Conservation (phyloP, 2,113 vertebrate genomes). For the Takifugu bimaculatus region DNA sequence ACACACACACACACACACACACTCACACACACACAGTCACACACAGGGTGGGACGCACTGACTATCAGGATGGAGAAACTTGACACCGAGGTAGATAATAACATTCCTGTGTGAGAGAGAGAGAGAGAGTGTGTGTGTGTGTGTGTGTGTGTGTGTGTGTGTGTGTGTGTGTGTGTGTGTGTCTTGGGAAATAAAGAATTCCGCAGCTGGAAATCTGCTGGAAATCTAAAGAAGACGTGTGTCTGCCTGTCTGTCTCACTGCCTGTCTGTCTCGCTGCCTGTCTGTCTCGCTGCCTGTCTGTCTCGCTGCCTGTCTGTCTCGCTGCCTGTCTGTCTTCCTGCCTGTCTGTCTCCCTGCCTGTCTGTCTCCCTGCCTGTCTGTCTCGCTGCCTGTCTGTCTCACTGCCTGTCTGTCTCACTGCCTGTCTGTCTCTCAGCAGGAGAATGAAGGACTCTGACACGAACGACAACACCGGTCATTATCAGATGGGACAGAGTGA, state of each 20-base stretch:
- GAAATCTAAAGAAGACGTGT: slow-evolving; percentile 14
- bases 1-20: slow-evolving; percentile 23
- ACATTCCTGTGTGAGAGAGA: slow-evolving; percentile 33
- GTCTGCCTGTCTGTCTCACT: neutral
- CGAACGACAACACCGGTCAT: slow-evolving; percentile 75
- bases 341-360: slow-evolving; percentile 37
- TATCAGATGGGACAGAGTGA: slow-evolving; percentile 85
- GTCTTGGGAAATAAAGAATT: slow-evolving; percentile 22
- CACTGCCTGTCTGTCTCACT: neutral
- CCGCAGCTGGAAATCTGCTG: slow-evolving; percentile 17
- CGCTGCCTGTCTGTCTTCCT: neutral
- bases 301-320: neutral
- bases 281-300: neutral
- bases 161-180: slow-evolving; percentile 14
- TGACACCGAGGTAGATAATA: slow-evolving; percentile 32
- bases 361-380: neutral
- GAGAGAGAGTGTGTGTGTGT: neutral
- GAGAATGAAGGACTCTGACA: slow-evolving; percentile 56
- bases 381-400: neutral
- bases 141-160: neutral
- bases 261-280: neutral
- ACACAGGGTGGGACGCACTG: slow-evolving; percentile 33
- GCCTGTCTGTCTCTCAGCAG: slow-evolving; percentile 45
- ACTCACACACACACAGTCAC: slow-evolving; percentile 25
- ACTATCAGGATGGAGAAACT: slow-evolving; percentile 47